Base-by-base conservation (phyloP, 2,888 invertebrate genomes). In the Merodon equestris region DNA sequence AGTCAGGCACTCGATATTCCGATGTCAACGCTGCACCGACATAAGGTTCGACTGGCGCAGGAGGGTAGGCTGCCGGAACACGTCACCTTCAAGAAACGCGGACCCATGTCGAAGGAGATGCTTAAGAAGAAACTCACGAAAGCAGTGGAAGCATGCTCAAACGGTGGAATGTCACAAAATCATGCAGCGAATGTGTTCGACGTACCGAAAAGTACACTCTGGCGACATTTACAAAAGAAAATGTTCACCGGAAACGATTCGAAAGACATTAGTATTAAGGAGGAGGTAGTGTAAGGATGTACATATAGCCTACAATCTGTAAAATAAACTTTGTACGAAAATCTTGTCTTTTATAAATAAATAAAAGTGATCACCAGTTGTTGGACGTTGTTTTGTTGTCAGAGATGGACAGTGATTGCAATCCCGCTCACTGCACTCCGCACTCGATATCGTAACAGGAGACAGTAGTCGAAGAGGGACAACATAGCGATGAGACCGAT, bases 21-120 rank as follows among this genome's bases (percentile, higher is more conserved):
- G n/a, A 88, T 89, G 86, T 89, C 89, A 0, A 89, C 89, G 3
- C 74, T 89, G 14, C 89, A 89, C 75, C 83, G 89, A 0, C 88
- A 89, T 54, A 89, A 89, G 71, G 87, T 89, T 0, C 85, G 88
- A 1, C 82, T 89, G 0, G 85, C 87, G 0, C 85, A 86, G 15
- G 86, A 87, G 48, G 89, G 89, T 0, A 86, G 87, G 0, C 72
- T 89, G 10, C 89, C 89, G 0, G 86, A 87, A 2, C 86, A 85
- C 75, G 85, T 88, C 1, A 84, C 86, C 7, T 86, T 88, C 44
- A 86, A 87, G 14, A 86, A 87, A 45, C 85, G 89, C 0, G 87
- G 87, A n/a, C 84, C 84, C 13, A 86, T 87, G 3, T 87, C 88
- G 0, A 88, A 87, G 60, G 87, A 88, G 54, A 87, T 87, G 70